These are phyloP conservation scores for Eilema caniola DNA, from an alignment of 2,888 invertebrate genomes.

Conservation along the genomic window DNA sequence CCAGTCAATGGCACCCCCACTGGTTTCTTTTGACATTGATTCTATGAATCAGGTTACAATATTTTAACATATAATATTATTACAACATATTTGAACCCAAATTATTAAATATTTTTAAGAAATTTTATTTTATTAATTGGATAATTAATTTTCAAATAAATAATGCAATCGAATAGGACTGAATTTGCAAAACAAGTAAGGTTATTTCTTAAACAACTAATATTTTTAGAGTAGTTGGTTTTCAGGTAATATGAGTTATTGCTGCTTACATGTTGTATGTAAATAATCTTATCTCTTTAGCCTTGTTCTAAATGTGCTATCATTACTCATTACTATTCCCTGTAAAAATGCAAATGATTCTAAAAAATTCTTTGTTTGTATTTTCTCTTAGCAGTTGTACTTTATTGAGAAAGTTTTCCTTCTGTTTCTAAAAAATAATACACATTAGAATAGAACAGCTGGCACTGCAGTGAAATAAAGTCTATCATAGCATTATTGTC, in stretches of 20 bases:
- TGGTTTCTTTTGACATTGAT: not conserved
- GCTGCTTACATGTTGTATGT: not conserved
- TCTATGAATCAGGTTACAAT: not conserved
- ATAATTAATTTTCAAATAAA: not conserved
- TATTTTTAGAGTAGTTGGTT: not conserved
- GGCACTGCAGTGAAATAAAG: too few relatives aligned
- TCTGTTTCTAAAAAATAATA: not conserved
- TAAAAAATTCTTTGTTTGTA: not conserved
- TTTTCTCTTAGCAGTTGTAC: not conserved
- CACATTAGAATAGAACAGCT: too few relatives aligned
- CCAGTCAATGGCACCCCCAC: too few relatives aligned
- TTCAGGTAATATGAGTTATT: not conserved
- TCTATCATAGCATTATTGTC: too few relatives aligned
- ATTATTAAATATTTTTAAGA: conserved; percentile 5
- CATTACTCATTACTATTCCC: not conserved
- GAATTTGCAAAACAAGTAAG: conserved; percentile 17
- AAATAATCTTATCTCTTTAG: not conserved
- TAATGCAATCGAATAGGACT: conserved; percentile 13
- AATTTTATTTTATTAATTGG: not conserved
- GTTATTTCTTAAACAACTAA: not conserved
- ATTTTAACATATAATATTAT: not conserved
- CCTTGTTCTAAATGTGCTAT: not conserved
- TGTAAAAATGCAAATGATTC: not conserved
- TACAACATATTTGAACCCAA: not conserved
- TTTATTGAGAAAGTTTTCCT: not conserved